Evolutionary conservation across 2,888 invertebrate species (phyloP).

Genomic region (Drosophila prolongata): DNA sequence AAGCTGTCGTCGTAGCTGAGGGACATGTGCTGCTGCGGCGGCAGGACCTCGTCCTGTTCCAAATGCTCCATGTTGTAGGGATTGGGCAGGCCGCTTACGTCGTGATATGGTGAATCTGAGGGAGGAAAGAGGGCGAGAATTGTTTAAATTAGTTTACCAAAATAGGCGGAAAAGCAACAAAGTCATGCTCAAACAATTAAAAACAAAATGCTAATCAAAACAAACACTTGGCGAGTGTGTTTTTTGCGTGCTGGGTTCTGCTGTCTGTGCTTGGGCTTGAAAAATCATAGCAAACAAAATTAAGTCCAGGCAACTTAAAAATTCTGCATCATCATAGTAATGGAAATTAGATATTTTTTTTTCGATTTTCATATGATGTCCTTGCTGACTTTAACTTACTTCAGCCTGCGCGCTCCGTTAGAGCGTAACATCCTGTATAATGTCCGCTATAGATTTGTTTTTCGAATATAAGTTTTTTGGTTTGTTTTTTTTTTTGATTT

Average conservation of each 20-base stretch:
- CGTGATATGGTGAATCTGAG: conserved; percentile 95
- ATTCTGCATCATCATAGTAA: conserved; percentile 51
- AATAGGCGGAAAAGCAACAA: conserved; percentile 44
- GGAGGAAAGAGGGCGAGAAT: conserved; percentile 42
- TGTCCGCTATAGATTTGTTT: conserved; percentile 79
- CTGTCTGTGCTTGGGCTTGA: conserved; percentile 15
- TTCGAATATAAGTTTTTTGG: conserved; percentile 11
- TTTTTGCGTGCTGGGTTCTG: conserved; percentile 22
- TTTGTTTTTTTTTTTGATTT: conserved; percentile 25
- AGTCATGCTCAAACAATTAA: conserved; percentile 76
- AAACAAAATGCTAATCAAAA: conserved; percentile 67
- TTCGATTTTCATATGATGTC: neutral
- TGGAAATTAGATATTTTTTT: neutral
- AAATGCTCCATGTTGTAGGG: conserved; percentile 93
- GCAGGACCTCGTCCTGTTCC: conserved; percentile 89
- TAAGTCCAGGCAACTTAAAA: conserved; percentile 47
- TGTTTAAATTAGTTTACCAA: conserved; percentile 66
- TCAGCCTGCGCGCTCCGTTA: conserved; percentile 84
- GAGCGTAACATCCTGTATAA: conserved; percentile 85
- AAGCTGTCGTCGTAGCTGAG: conserved; percentile 96
- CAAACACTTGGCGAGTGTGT: conserved; percentile 49
- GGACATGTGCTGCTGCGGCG: conserved; percentile 92
- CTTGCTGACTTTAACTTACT: conserved; percentile 78
- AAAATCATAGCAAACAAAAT: conserved; percentile 28
- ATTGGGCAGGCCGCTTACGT: conserved; percentile 96